These are phyloP conservation scores for Chrysaora quinquecirrha DNA, from an alignment of 30 jellyfish, hydroid and myxozoan genomes.

Conservation along the genomic window DNA sequence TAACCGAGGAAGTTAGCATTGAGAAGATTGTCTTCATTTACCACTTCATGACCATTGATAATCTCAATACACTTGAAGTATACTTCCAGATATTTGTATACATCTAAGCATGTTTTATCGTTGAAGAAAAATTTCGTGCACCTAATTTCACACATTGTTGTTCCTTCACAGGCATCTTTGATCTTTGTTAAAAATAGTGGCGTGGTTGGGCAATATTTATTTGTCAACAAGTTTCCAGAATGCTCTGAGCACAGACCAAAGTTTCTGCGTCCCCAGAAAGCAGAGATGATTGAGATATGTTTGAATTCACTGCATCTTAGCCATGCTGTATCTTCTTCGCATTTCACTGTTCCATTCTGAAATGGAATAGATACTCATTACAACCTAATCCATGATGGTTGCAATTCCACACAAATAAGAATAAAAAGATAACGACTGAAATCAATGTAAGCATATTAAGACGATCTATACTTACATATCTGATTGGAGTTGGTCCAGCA, in stretches of 20 bases:
- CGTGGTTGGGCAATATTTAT: constrained; percentile 97
- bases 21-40: constrained; percentile 96
- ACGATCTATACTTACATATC: constrained; percentile 97
- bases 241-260: constrained; percentile 99
- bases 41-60: constrained; percentile 99
- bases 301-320: constrained; percentile 97
- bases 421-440: too few species aligned
- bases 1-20: constrained; percentile 99
- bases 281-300: constrained; percentile 96
- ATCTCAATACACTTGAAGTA: constrained; percentile 98
- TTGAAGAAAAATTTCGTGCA: constrained; percentile 99
- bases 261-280: constrained; percentile 99
- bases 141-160: constrained; percentile 99
- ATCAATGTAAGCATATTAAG: too few species aligned
- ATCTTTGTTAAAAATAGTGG: constrained; percentile 96
- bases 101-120: constrained; percentile 98
- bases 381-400: too few species aligned
- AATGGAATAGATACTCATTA: too few species aligned
- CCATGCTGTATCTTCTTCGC: constrained; percentile 99
- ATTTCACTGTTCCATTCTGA: constrained; percentile 99
- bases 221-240: constrained; percentile 91
- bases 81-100: constrained; percentile 96
- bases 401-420: too few species aligned
- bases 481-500: constrained; percentile 98
- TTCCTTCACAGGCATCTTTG: constrained; percentile 99